Base-by-base conservation (phyloP, 2,113 vertebrate species). In the Salvelinus namaycush region DNA sequence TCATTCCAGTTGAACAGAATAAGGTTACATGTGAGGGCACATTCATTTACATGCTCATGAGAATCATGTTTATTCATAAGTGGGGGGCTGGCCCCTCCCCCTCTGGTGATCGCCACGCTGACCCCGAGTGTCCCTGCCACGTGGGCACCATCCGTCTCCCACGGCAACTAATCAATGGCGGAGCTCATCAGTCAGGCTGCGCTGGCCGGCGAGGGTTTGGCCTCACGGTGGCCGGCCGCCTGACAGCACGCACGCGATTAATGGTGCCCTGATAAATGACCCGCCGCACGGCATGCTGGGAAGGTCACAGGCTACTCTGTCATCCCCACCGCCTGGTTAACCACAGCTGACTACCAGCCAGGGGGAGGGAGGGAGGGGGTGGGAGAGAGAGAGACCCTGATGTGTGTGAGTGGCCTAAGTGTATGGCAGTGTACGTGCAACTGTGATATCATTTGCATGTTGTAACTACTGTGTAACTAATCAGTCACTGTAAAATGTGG, bases 121-220 rank as follows among this genome's bases (percentile, higher is more conserved):
- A 97, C 95, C 96, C 95, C 90, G 92, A 93, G 90, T 93, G 95
- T 96, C 95, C 94, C 95, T 96, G 94, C 94, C 94, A 94, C 95
- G 95, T 89, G 94, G 92, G 94, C 92, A 91, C 96, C 96, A 97
- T 98, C 95, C 92, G 94, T 98, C 96, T 97, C 93, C 82, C 85
- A 85, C 89, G 94, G 93, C 94, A 95, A 96, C 95, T 97, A 97
- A 98, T 98, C 96, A 97, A 99, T 97, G 95, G 92, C 87, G 89
- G 88, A 92, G 92, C 90, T 96, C 96, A 97, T 98, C 96, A 95
- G 96, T 97, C 96, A 97, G 87, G 91, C 75, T 83, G 90, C 85
- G 92, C 94, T 86, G 88, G 51, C 87, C 69, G 86, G 91, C 91
- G 86, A 60, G 84, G 79, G 85, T 90, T 75, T 91, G 84, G 44